Conservation (phyloP, 2,888 invertebrate genomes). For the Habroteleia sp. region DNA sequence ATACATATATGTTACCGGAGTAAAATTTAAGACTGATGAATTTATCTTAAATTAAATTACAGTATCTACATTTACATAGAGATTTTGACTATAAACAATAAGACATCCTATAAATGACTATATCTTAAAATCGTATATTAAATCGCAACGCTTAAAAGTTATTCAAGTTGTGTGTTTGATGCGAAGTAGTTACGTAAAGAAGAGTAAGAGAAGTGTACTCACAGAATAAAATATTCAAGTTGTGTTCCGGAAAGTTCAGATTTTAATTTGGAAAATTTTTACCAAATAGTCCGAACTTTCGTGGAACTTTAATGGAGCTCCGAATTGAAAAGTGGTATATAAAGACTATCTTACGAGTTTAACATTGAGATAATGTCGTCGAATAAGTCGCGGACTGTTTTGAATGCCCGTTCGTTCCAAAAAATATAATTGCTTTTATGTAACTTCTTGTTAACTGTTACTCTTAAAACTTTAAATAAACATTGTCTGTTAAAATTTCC, state of each 20-base stretch:
- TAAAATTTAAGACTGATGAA: too few relatives aligned
- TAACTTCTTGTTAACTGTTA: neutral
- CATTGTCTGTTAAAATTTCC: neutral
- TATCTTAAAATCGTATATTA: slow-evolving; percentile 22
- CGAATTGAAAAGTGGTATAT: slow-evolving; percentile 41
- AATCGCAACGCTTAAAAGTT: slow-evolving; percentile 35
- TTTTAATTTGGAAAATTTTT: slow-evolving; percentile 52
- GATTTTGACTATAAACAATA: too few relatives aligned
- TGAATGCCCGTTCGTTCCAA: slow-evolving; percentile 14
- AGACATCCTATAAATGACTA: slow-evolving; percentile 24
- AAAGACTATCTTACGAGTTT: slow-evolving; percentile 26
- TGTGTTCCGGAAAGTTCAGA: slow-evolving; percentile 36
- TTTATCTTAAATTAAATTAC: too few relatives aligned
- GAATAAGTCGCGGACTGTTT: slow-evolving; percentile 1
- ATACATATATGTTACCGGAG: too few relatives aligned
- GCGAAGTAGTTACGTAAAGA: slow-evolving; percentile 40
- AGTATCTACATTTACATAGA: too few relatives aligned
- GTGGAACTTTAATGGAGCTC: slow-evolving; percentile 42
- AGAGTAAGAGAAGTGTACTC: slow-evolving; percentile 22
- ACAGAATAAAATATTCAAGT: slow-evolving; percentile 51
- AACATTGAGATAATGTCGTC: slow-evolving; percentile 34
- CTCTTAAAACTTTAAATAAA: neutral
- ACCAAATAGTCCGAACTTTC: slow-evolving; percentile 36
- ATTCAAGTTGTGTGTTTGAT: slow-evolving; percentile 40
- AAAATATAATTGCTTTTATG: slow-evolving; percentile 12